phyloP scores from a whole-genome alignment of 2,797 vertebrate genomes.

The Novumbra hubbsi region DNA sequence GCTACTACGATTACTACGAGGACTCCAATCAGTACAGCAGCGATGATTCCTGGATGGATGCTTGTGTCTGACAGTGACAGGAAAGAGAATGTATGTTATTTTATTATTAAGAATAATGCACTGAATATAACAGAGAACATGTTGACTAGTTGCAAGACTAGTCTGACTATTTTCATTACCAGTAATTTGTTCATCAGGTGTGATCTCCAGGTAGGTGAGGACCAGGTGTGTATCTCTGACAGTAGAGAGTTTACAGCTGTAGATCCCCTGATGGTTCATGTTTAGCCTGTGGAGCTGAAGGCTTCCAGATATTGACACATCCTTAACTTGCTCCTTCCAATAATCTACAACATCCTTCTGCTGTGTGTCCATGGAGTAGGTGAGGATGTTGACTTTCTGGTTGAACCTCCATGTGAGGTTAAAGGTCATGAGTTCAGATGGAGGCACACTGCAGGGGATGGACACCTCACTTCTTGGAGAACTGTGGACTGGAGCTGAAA shows the following conservation, averaged over 20 bases:
- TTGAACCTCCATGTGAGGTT: slow-evolving; percentile 7
- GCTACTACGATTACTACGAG: neutral
- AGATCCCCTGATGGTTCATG: neutral
- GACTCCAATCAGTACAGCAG: neutral
- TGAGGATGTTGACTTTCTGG: neutral
- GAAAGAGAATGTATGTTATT: too few species aligned
- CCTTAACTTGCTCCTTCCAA: neutral
- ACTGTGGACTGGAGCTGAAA: neutral
- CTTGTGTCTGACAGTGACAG: too few species aligned
- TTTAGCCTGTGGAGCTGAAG: neutral
- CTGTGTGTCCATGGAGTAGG: neutral
- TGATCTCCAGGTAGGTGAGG: neutral
- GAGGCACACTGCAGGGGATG: neutral
- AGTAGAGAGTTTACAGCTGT: slow-evolving; percentile 6
- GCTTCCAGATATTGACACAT: neutral
- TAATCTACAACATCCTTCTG: neutral
- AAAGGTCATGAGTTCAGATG: neutral
- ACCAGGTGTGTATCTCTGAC: neutral
- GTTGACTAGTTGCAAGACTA: too few species aligned
- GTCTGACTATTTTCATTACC: too few species aligned
- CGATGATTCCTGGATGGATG: neutral
- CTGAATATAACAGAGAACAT: too few species aligned
- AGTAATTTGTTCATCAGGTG: neutral
- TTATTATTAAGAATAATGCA: too few species aligned
- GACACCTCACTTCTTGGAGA: neutral